Evolutionary conservation across 2,113 vertebrate species (phyloP).

Genomic region (Alethe castanea): DNA sequence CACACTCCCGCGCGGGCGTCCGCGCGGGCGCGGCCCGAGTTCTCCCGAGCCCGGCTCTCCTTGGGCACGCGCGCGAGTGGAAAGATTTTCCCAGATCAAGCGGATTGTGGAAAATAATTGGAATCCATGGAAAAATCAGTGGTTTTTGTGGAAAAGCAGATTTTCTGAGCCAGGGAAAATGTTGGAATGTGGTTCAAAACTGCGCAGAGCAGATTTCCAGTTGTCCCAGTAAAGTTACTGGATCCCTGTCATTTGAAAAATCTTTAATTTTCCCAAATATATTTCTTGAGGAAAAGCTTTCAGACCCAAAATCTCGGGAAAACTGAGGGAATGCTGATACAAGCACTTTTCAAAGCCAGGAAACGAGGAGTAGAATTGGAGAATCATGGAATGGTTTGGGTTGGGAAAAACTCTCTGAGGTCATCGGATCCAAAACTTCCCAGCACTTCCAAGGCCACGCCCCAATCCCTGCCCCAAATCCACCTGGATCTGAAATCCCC

Average conservation of each 20-base stretch:
- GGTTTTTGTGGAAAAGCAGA: background rate
- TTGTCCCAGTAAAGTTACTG: background rate
- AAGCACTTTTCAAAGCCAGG: background rate
- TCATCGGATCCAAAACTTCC: accelerated
- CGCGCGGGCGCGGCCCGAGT: too few species aligned
- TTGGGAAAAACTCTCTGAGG: background rate
- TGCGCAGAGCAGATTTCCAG: background rate
- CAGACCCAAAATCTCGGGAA: background rate
- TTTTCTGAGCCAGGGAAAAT: background rate
- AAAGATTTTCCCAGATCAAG: background rate
- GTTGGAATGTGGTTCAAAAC: background rate
- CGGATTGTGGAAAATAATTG: background rate
- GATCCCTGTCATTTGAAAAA: background rate
- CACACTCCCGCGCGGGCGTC: too few species aligned
- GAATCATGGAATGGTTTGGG: accelerated
- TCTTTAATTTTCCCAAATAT: background rate
- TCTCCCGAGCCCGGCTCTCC: too few species aligned
- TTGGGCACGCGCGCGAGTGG: too few species aligned
- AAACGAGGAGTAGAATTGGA: accelerated
- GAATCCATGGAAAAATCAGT: background rate
- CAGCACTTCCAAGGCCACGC: background rate
- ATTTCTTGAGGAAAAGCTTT: background rate
- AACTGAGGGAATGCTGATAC: accelerated
- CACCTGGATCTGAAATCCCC: accelerated
- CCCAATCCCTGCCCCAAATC: background rate